Evolutionary conservation across 2,888 invertebrate genomes (phyloP).

Genomic region (Cheilosia variabilis): DNA sequence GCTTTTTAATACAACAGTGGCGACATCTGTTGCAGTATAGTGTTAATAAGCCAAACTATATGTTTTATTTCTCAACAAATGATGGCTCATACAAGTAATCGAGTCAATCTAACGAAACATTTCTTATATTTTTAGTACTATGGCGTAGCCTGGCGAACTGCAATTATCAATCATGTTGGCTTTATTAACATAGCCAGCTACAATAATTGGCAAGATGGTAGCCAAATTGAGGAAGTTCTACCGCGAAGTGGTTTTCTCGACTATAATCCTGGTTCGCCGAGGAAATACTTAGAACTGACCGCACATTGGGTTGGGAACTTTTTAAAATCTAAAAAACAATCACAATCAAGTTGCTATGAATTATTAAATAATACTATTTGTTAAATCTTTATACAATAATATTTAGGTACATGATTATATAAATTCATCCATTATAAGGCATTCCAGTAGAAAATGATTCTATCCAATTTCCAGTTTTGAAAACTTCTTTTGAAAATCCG

Average conservation of each 20-base stretch:
- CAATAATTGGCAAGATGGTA: slow-evolving; percentile 91
- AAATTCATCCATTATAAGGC: slow-evolving; percentile 48
- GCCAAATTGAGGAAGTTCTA: slow-evolving; percentile 88
- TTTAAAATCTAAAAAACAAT: slow-evolving; percentile 81
- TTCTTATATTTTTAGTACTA: slow-evolving; percentile 84
- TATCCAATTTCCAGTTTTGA: slow-evolving; percentile 69
- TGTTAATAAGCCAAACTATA: too few relatives aligned
- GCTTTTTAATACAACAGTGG: too few relatives aligned
- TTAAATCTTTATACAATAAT: slow-evolving; percentile 76
- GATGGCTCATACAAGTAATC: background rate
- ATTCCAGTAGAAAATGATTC: slow-evolving; percentile 74
- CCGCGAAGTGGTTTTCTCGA: slow-evolving; percentile 83
- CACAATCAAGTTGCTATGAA: slow-evolving; percentile 82
- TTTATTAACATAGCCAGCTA: slow-evolving; percentile 88
- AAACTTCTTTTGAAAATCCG: slow-evolving; percentile 48
- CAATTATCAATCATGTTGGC: slow-evolving; percentile 85
- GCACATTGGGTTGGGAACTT: slow-evolving; percentile 86
- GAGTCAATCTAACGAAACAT: background rate
- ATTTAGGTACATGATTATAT: background rate
- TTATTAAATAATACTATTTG: slow-evolving; percentile 83
- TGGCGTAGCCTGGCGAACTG: slow-evolving; percentile 86
- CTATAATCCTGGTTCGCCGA: slow-evolving; percentile 86
- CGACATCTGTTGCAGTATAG: too few relatives aligned
- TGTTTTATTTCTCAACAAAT: too few relatives aligned
- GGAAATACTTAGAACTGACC: slow-evolving; percentile 87